Percentiles rank a stretch among this genome's conserved stretches.
Evolutionary conservation across 2,888 invertebrate species (phyloP).

Genomic region (Erebia ligea): DNA sequence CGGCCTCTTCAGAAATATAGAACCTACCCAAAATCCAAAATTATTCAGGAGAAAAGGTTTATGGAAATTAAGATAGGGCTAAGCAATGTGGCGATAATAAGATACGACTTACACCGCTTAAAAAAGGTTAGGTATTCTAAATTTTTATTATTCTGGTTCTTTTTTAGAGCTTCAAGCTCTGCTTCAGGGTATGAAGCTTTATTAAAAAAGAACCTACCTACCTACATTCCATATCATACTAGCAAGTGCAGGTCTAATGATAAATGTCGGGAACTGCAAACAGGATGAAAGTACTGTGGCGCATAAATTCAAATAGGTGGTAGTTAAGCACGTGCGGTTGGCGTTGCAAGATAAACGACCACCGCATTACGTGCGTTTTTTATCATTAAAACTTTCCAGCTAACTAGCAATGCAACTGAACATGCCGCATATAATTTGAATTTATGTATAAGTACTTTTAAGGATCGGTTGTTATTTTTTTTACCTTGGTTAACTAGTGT

Average conservation of each 20-base stretch:
- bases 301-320: constrained; percentile 31
- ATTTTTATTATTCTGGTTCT: too few relatives aligned
- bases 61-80: too few relatives aligned
- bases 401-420: constrained; percentile 23
- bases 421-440: constrained; percentile 17
- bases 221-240: background rate
- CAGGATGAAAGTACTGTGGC: constrained; percentile 21
- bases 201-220: background rate
- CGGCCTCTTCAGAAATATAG: too few relatives aligned
- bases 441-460: constrained; percentile 13
- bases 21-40: too few relatives aligned
- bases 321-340: constrained; percentile 54
- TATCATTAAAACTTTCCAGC: constrained; percentile 52
- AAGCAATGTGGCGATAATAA: too few relatives aligned
- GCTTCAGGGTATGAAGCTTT: too few relatives aligned
- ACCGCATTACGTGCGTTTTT: constrained; percentile 60
- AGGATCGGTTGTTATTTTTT: background rate
- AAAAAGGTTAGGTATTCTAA: too few relatives aligned
- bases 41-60: too few relatives aligned
- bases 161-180: too few relatives aligned
- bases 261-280: constrained; percentile 22
- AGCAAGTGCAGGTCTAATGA: constrained; percentile 14
- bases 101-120: too few relatives aligned
- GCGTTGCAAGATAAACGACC: constrained; percentile 63
- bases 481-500: too few relatives aligned